Percentiles rank a stretch among this genome's conserved stretches.
Conservation (phyloP, 2,888 invertebrate species). For the Chrysolina americana region DNA sequence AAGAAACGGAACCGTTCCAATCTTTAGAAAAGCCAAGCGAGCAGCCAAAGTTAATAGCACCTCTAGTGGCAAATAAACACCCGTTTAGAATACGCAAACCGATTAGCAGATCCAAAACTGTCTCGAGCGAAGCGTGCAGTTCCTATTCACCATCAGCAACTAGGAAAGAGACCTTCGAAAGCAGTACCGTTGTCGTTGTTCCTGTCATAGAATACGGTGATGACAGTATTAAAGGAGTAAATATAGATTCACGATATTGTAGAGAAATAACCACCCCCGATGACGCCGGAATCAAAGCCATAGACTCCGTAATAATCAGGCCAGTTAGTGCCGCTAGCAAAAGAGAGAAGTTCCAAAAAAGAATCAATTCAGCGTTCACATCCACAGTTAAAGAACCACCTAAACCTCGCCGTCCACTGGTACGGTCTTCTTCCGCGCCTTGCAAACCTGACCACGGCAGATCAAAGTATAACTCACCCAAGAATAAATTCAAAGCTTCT, state of each 20-base stretch:
- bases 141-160: constrained; percentile 33
- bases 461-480: constrained; percentile 62
- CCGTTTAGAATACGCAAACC: constrained; percentile 54
- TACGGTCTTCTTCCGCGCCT: constrained; percentile 64
- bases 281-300: constrained; percentile 40
- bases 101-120: constrained; percentile 35
- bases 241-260: background rate
- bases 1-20: constrained; percentile 25
- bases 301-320: constrained; percentile 58
- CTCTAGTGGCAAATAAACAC: constrained; percentile 50
- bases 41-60: constrained; percentile 55
- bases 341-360: constrained; percentile 66
- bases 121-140: constrained; percentile 14
- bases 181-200: constrained; percentile 60
- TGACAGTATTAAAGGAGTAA: constrained; percentile 31
- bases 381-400: constrained; percentile 55
- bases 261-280: background rate
- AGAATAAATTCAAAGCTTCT: constrained; percentile 57
- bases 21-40: constrained; percentile 57
- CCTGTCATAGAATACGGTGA: constrained; percentile 58
- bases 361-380: constrained; percentile 66
- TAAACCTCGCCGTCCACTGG: constrained; percentile 60
- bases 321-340: constrained; percentile 63
- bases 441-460: constrained; percentile 59
- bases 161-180: constrained; percentile 22